Percentiles rank a stretch among this genome's conserved stretches.
These are phyloP conservation scores for Megaleporinus macrocephalus DNA, from an alignment of 2,113 vertebrate species.

Conservation along the genomic window DNA sequence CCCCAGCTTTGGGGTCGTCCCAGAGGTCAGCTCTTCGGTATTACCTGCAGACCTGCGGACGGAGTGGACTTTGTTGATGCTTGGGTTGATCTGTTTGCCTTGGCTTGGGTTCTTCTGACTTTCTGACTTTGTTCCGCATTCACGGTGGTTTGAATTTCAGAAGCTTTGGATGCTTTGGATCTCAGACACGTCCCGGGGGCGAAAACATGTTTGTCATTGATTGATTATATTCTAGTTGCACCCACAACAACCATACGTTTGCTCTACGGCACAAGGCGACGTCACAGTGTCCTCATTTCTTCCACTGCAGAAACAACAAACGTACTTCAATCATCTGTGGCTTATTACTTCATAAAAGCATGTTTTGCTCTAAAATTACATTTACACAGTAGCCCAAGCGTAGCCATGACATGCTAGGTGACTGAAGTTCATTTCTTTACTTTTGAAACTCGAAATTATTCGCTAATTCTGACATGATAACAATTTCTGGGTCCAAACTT, in stretches of 20 bases:
- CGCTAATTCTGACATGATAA: no score
- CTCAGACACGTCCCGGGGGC: background rate
- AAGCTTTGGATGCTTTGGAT: conserved; percentile 2
- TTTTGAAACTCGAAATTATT: no score
- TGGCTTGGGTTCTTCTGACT: conserved; percentile 26
- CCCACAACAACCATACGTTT: background rate
- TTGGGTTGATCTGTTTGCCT: conserved; percentile 41
- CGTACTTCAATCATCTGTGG: background rate
- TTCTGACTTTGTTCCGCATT: conserved; percentile 9
- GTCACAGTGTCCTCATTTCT: background rate
- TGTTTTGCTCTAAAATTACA: background rate
- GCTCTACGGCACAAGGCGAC: background rate
- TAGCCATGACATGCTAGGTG: no score
- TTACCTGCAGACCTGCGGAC: background rate
- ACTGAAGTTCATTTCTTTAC: no score
- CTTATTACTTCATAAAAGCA: background rate
- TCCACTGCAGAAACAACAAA: background rate
- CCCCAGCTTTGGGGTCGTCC: background rate
- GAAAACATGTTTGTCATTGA: conserved; percentile 26
- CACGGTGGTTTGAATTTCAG: conserved; percentile 48
- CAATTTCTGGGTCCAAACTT: no score
- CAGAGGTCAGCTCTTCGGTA: background rate
- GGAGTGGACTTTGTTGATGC: conserved; percentile 24
- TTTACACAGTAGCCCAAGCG: no score
- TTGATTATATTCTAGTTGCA: conserved; percentile 18